Percentiles rank a stretch among this genome's conserved stretches.
These are phyloP conservation scores for Plemyria rubiginata DNA, from an alignment of 2,888 invertebrate species.

Conservation along the genomic window DNA sequence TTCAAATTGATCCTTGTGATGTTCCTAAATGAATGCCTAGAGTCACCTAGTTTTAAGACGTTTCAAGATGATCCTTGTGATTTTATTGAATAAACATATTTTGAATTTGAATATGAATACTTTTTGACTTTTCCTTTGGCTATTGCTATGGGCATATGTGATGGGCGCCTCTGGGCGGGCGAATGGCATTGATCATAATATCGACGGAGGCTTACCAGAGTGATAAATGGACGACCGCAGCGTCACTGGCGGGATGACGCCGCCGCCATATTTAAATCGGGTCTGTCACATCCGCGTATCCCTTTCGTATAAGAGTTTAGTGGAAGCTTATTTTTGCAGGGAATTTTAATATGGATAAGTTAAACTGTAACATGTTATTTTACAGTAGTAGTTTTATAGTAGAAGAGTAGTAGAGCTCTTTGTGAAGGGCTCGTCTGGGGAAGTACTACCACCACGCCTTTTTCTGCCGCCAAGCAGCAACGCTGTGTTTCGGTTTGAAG, in stretches of 20 bases:
- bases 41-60: not conserved
- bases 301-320: slow-evolving; percentile 37
- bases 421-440: no score
- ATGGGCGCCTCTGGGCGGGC: slow-evolving; percentile 59
- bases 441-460: no score
- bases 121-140: not conserved
- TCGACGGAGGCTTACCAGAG: slow-evolving; percentile 82
- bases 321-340: slow-evolving; percentile 9
- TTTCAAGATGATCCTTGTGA: not conserved
- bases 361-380: no score
- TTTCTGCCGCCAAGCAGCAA: no score
- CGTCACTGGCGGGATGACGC: slow-evolving; percentile 76
- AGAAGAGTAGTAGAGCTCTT: no score
- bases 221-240: slow-evolving; percentile 81
- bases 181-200: slow-evolving; percentile 84
- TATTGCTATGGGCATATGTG: slow-evolving; percentile 53
- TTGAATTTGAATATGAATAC: no score
- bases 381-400: no score
- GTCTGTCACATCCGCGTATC: slow-evolving; percentile 73
- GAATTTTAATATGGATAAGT: not conserved
- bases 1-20: not conserved
- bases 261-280: slow-evolving; percentile 82
- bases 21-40: no score
- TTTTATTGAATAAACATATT: no score
- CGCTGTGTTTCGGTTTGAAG: no score